Conservation (phyloP, 2,797 vertebrate genomes). For the Sparidentex hasta region DNA sequence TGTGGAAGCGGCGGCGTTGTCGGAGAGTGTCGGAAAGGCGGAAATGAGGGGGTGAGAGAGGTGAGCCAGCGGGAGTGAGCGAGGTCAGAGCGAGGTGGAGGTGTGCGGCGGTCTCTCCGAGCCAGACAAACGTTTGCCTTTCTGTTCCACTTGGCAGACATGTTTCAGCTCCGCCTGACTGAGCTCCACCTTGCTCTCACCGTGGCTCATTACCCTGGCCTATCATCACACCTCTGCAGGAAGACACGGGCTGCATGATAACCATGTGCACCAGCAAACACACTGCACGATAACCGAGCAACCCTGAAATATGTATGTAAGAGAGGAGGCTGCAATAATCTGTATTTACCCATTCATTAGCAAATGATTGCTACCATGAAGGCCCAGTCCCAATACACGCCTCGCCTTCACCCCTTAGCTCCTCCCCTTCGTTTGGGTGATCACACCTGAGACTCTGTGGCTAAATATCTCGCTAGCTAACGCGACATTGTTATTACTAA, state of each 20-base stretch:
- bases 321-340: constrained; percentile 2
- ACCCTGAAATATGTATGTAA: constrained; percentile 18
- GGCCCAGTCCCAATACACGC: too few relatives aligned
- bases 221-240: constrained; percentile 70
- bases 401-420: too few relatives aligned
- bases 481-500: too few relatives aligned
- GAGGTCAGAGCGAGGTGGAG: constrained; percentile 41
- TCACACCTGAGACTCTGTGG: too few relatives aligned
- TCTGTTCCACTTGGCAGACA: constrained; percentile 71
- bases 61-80: constrained; percentile 30
- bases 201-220: constrained; percentile 76
- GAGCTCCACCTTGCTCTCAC: constrained; percentile 74
- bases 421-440: too few relatives aligned
- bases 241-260: constrained; percentile 65
- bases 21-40: constrained; percentile 30
- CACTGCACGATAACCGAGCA: constrained; percentile 8
- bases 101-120: constrained; percentile 37
- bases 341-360: constrained; percentile 26
- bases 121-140: constrained; percentile 71
- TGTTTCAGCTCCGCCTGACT: constrained; percentile 72
- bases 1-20: constrained; percentile 42
- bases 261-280: constrained; percentile 19
- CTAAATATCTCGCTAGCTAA: too few relatives aligned
- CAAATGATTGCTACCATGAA: constrained; percentile 20
- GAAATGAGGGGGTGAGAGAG: constrained; percentile 35